Evolutionary conservation across 1,140 invertebrate species (phyloP).

Genomic region (Drosophila kohkoa): DNA sequence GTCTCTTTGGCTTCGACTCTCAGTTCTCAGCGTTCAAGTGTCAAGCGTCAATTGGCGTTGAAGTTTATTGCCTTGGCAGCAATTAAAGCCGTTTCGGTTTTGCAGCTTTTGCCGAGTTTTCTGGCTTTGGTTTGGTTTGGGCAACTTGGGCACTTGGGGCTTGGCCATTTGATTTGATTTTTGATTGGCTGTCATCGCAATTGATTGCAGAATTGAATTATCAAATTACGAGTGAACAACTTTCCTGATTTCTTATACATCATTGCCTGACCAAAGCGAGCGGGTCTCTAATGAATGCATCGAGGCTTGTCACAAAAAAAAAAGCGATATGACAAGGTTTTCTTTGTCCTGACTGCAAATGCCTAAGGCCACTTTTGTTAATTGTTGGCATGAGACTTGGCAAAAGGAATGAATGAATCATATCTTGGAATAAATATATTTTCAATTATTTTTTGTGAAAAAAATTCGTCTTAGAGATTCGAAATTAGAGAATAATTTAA

Average conservation of each 20-base stretch:
- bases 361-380: not conserved
- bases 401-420: not conserved
- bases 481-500: no score
- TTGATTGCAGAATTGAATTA: slow-evolving; percentile 78
- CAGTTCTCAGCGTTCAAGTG: slow-evolving; percentile 57
- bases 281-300: slow-evolving; percentile 19
- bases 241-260: slow-evolving; percentile 39
- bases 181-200: slow-evolving; percentile 73
- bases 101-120: not conserved
- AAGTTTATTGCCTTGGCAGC: slow-evolving; percentile 82
- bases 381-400: not conserved
- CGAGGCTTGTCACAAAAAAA: not conserved
- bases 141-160: slow-evolving; percentile 25
- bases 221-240: slow-evolving; percentile 59
- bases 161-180: slow-evolving; percentile 67
- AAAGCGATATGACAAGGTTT: not conserved
- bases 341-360: not conserved
- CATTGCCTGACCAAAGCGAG: slow-evolving; percentile 38
- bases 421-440: no score
- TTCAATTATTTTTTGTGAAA: no score
- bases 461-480: no score
- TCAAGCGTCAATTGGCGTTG: slow-evolving; percentile 79
- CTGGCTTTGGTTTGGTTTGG: slow-evolving; percentile 20
- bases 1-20: slow-evolving; percentile 17
- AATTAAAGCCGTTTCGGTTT: slow-evolving; percentile 66